These are phyloP conservation scores for Mactra quadrangularis DNA, from an alignment of 1,140 invertebrate genomes.

Conservation along the genomic window DNA sequence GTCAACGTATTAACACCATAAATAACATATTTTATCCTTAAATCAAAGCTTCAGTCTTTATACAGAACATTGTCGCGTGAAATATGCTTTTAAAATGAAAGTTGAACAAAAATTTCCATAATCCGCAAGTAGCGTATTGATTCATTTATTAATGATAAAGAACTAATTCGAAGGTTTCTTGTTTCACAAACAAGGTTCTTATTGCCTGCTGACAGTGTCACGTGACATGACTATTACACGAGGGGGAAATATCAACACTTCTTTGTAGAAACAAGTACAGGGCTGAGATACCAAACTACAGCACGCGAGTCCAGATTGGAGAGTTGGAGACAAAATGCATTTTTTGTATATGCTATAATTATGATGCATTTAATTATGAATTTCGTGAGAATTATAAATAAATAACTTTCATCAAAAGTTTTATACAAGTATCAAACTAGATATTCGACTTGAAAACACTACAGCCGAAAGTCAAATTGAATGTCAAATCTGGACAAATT, in stretches of 20 bases:
- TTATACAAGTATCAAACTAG: no score
- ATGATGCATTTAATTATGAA: no score
- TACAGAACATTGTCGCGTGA: neutral
- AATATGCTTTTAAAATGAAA: conserved; percentile 37
- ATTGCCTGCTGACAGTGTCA: conserved; percentile 25
- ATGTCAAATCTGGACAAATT: no score
- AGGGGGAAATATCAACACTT: neutral
- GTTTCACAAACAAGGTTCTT: conserved; percentile 16
- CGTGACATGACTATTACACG: neutral
- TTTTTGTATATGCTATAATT: no score
- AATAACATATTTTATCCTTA: conserved; percentile 27
- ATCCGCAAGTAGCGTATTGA: conserved; percentile 29
- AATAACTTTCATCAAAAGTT: no score
- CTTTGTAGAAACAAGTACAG: no score
- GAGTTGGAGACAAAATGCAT: no score
- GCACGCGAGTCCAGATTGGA: no score
- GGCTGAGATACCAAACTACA: no score
- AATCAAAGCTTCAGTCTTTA: conserved; percentile 12
- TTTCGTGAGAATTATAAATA: no score
- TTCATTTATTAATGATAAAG: conserved; percentile 20
- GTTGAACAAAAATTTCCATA: conserved; percentile 14
- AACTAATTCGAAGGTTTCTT: conserved; percentile 31
- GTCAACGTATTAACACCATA: conserved; percentile 37
- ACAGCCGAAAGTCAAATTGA: no score
- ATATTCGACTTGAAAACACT: no score